Evolutionary conservation across 92 coral and sea anemone species (phyloP), one percentile per base, ranked within the genome.

Genomic region (Porites lobata): DNA sequence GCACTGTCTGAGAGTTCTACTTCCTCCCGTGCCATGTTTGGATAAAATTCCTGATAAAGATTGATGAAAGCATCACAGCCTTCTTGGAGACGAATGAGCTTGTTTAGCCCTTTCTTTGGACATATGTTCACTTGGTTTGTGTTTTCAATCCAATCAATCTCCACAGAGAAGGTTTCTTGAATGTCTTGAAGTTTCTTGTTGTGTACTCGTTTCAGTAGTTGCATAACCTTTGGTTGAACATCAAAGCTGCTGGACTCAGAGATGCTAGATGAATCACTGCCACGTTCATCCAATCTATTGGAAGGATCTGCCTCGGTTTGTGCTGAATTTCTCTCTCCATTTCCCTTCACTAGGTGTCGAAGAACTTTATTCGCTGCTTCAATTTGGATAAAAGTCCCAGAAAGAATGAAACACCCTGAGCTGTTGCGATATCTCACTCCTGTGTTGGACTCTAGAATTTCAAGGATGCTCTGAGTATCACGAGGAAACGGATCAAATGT

Each of bases 181-280:
- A 91, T 63, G 1, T 24, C 63, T 62, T 57, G 65, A 53, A 91
- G 58, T 1, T 70, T 1, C 0, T 0, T 83, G 29, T 66, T 12
- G 70, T 66, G 32, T 15, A 65, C 69, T 50, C 32, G 67, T 32
- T 43, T 51, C 6, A 91, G 82, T 51, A 91, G n/a, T 9, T 81
- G 50, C 94, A 91, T 87, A 66, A 82, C 15, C 82, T 87, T 74
- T 50, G 91, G 89, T 24, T 75, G 82, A 18, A 87, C 86, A 8
- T 87, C 91, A 67, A 91, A 76, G 66, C 47, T 19, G 79, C 6
- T 4, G n/a, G 47, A 1, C 14, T 57, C 84, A 3, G 32, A 18
- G 50, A 10, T 21, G 51, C 10, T 13, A 8, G 75, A 47, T 47
- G 13, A 43, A 15, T 66, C 65, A 65, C 51, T 2, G 54, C 14